phyloP scores from a whole-genome alignment of 2,113 vertebrate species.

The Bucco capensis region DNA sequence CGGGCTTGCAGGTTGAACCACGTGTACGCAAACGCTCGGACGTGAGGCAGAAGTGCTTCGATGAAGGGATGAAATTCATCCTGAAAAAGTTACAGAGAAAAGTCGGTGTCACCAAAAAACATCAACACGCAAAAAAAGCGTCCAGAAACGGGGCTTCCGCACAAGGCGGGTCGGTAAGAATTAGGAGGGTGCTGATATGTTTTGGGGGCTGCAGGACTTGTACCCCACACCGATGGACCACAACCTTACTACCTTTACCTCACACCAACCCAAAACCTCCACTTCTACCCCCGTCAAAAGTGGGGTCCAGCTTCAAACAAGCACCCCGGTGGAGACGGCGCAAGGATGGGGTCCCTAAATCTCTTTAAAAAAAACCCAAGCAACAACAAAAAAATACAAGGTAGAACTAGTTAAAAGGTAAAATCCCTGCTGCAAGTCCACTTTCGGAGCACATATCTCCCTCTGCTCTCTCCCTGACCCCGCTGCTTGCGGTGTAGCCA shows the following conservation, averaged over 20 bases:
- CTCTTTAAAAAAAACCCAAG: neutral
- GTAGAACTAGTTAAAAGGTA: neutral
- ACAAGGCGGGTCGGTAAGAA: neutral
- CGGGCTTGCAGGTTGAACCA: constrained; percentile 99
- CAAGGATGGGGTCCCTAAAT: neutral
- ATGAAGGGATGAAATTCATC: constrained; percentile 99
- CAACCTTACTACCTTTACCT: neutral
- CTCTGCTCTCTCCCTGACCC: constrained; percentile 72
- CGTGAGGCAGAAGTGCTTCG: constrained; percentile 97
- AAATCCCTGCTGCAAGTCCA: constrained; percentile 4
- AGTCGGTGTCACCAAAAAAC: neutral
- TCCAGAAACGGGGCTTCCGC: neutral
- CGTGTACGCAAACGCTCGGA: constrained; percentile 97
- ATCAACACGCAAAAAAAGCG: neutral
- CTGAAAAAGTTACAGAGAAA: constrained; percentile 71
- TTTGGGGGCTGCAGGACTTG: neutral
- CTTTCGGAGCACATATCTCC: constrained; percentile 58
- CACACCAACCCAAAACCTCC: neutral
- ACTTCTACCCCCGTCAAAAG: neutral
- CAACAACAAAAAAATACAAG: neutral
- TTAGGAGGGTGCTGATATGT: neutral
- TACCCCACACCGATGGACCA: neutral
- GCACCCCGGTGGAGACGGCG: neutral
- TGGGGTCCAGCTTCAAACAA: neutral
- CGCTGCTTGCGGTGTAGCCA: constrained; percentile 68